A percentile compares a stretch with the other conserved stretches of the same genome.
Conservation (phyloP, 2,113 vertebrate genomes). For the Sardina pilchardus region DNA sequence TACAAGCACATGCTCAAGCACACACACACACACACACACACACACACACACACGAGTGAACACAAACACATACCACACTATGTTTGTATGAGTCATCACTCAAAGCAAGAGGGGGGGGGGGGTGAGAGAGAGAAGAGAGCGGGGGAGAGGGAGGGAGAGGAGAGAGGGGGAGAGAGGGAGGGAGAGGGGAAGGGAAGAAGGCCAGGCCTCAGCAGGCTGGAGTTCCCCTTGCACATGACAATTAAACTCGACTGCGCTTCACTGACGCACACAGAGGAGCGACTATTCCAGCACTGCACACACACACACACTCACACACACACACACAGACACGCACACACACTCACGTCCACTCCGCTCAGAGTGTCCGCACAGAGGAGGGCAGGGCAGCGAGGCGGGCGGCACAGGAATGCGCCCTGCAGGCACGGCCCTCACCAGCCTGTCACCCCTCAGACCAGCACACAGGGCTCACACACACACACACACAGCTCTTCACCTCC, state of each 20-base stretch:
- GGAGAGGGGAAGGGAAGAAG: neutral
- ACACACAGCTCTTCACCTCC: neutral
- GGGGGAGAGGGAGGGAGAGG: neutral
- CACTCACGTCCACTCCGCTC: neutral
- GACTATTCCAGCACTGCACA: neutral
- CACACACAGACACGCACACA: too few species aligned
- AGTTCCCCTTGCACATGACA: constrained; percentile 12
- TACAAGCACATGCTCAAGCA: neutral
- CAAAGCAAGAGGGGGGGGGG: neutral
- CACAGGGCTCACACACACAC: neutral
- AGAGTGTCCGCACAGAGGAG: neutral
- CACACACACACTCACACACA: too few species aligned
- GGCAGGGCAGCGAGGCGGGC: too few species aligned
- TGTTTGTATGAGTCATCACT: constrained; percentile 13
- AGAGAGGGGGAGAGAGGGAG: neutral
- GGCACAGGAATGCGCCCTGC: neutral
- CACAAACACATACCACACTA: neutral
- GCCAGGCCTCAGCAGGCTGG: constrained; percentile 1
- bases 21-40: constrained; percentile 11
- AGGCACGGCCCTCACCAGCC: neutral
- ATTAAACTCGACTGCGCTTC: constrained; percentile 3
- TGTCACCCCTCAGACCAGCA: too few species aligned
- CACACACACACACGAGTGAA: neutral
- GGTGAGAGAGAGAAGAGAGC: neutral
- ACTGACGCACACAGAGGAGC: neutral